Conservation (phyloP, 1,140 invertebrate species). For the Linepithema humile region DNA sequence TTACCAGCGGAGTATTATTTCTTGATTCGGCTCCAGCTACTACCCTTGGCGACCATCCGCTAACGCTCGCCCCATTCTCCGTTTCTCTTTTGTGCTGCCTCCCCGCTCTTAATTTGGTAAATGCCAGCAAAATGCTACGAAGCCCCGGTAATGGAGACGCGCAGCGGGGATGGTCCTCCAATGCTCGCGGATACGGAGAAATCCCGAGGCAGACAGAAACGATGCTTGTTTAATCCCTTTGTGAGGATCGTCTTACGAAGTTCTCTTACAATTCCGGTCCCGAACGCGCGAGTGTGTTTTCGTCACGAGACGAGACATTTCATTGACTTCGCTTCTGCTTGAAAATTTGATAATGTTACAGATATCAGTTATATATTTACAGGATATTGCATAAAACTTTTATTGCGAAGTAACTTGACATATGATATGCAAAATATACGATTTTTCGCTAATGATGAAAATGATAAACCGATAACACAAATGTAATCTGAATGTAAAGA, state of each 20-base stretch:
- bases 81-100: slow-evolving; percentile 66
- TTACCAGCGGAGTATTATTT: slow-evolving; percentile 76
- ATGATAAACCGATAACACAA: background rate
- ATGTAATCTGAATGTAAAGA: slow-evolving; percentile 19
- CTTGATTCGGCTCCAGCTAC: slow-evolving; percentile 74
- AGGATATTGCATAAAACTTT: background rate
- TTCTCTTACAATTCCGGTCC: slow-evolving; percentile 19
- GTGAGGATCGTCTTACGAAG: slow-evolving; percentile 34
- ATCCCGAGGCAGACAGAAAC: slow-evolving; percentile 8
- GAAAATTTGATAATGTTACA: background rate
- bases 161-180: slow-evolving; percentile 44
- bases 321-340: background rate
- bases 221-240: slow-evolving; percentile 41
- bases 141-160: slow-evolving; percentile 64
- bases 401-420: background rate
- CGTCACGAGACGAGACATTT: background rate
- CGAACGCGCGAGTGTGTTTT: slow-evolving; percentile 1
- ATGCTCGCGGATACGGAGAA: slow-evolving; percentile 55
- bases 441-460: background rate
- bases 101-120: slow-evolving; percentile 78
- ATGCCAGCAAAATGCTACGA: slow-evolving; percentile 76
- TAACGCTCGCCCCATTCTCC: slow-evolving; percentile 50
- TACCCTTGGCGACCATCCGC: slow-evolving; percentile 57
- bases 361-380: background rate
- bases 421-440: background rate